Conservation (phyloP, 2,888 invertebrate species). For the Baronia brevicornis region DNA sequence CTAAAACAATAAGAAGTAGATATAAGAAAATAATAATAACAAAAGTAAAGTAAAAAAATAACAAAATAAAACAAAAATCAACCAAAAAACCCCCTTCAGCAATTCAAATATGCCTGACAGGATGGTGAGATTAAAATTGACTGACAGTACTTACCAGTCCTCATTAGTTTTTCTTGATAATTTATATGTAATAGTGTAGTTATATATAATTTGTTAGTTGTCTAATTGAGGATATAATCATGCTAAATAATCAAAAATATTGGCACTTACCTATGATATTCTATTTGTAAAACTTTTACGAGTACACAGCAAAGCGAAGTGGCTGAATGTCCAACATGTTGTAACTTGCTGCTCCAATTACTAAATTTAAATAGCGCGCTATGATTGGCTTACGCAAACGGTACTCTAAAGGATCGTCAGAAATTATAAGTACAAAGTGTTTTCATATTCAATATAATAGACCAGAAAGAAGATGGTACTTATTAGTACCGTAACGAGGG, state of each 20-base stretch:
- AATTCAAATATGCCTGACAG: no score
- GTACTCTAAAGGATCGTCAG: conserved; percentile 11
- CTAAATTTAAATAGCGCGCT: conserved; percentile 9
- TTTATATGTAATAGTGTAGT: conserved; percentile 5
- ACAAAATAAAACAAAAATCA: no score
- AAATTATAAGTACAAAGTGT: conserved; percentile 9
- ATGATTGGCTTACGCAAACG: conserved; percentile 10
- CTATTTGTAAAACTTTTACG: conserved; percentile 15
- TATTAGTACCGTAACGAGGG: conserved; percentile 17
- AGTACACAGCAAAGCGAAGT: conserved; percentile 8
- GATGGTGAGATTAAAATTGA: conserved; percentile 5
- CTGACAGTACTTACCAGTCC: conserved; percentile 7
- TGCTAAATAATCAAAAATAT: conserved; percentile 20
- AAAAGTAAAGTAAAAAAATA: no score
- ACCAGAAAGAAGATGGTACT: conserved; percentile 15
- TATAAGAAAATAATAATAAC: no score
- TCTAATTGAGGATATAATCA: no score
- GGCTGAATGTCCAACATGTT: conserved; percentile 10
- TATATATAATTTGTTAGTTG: conserved; percentile 2
- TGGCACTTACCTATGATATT: conserved; percentile 15
- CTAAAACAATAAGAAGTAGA: no score
- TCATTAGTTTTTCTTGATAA: conserved; percentile 6
- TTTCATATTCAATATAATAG: conserved; percentile 15
- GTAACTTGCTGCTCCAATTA: no score
- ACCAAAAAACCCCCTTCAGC: no score